Base-by-base conservation (phyloP, 1,140 invertebrate genomes). In the Mamestra configurata region DNA sequence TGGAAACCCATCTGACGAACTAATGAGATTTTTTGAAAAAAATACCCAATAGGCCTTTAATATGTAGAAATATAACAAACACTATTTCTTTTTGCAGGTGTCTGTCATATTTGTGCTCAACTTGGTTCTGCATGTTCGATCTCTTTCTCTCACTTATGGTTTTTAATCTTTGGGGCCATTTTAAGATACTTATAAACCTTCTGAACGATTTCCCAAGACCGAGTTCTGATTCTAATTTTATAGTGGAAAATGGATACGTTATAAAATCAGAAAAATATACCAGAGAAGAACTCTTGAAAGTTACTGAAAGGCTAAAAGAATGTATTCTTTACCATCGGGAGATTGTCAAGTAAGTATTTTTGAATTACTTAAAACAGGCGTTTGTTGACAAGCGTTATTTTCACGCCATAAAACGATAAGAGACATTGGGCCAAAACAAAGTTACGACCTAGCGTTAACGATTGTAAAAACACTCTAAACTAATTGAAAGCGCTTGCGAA, bases 151-250 rank as follows among this genome's bases (percentile, higher is more conserved):
- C 66, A 3, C 18, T 88, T 0, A 71, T 85, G 4, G 81, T 85
- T 20, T 80, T 88, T 0, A 79, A 86, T 37, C 11, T 88, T 57
- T 85, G 84, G 83, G 86, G 86, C 10, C 85, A 88, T 79, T 79
- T 86, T 46, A 86, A 86, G 51, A 88, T 86, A 24, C 53, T 88
- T 1, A 59, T 76, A 24, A 15, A 84, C 35, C 79, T 73, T 31
- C 73, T 88, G 1, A 66, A 83, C 6, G 59, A 70, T 6, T 88
- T 88, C 51, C 84, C 87, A 6, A 77, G 18, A 66, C 87, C 84
- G 6, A 22, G 5, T 15, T 11, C 31, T 5, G 11, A 49, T 24
- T 22, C 27, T 15, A 35, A 24, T 81, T 75, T n/a, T 0, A n/a
- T 4, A 2, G 6, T 35, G 11, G 27, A 61, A n/a, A 1, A 18